A percentile compares a stretch with the other conserved stretches of the same genome.
Conservation (phyloP, 2,113 vertebrate genomes). For the Porphyrio hochstetteri region DNA sequence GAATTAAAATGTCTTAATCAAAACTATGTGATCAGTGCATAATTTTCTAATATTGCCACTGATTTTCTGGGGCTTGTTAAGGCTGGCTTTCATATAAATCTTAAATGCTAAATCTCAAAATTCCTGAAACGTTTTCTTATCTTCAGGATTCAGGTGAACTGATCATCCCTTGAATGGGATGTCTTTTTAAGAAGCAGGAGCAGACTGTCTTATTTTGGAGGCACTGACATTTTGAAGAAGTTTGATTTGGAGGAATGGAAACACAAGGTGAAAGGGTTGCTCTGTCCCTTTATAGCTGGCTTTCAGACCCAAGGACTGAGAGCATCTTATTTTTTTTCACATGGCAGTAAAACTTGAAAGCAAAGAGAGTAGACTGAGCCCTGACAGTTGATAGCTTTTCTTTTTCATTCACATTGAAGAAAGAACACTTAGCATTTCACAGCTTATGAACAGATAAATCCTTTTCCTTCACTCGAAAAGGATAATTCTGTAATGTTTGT, state of each 20-base stretch:
- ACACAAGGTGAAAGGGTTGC: not conserved
- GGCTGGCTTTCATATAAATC: not conserved
- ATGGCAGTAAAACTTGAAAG: constrained; percentile 31
- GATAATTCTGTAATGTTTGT: not conserved
- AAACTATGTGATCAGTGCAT: not conserved
- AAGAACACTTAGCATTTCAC: not conserved
- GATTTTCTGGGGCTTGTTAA: not conserved
- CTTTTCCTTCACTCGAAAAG: not conserved
- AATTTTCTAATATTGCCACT: not conserved
- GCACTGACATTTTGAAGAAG: constrained; percentile 5
- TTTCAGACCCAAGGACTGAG: not conserved
- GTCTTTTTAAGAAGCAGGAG: not conserved
- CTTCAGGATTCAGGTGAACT: not conserved
- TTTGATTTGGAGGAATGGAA: not conserved
- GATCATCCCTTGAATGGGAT: not conserved
- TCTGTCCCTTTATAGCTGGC: not conserved
- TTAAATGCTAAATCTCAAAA: not conserved
- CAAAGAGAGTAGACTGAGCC: not conserved
- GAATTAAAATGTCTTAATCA: not conserved
- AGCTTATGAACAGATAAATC: constrained; percentile 6
- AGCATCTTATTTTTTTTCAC: not conserved
- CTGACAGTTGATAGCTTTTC: not conserved
- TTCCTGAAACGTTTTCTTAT: not conserved
- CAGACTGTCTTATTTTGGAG: not conserved
- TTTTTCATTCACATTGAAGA: not conserved